phyloP scores from a whole-genome alignment of 2,113 vertebrate species.

The Urocynchramus pylzowi region DNA sequence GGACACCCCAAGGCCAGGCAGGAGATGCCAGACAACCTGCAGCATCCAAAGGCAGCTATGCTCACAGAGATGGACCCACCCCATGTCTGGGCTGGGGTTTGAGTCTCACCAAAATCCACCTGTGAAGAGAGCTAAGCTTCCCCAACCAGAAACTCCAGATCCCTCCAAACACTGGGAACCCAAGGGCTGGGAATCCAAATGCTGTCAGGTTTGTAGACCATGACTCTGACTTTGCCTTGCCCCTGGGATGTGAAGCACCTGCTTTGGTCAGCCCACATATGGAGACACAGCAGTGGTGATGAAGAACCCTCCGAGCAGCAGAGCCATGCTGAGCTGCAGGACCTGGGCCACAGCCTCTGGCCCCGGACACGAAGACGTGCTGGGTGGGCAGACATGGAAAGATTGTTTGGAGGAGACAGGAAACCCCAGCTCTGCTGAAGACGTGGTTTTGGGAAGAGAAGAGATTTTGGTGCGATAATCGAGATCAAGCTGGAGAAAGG shows the following conservation, averaged over 20 bases:
- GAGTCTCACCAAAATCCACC: neutral
- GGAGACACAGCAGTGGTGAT: neutral
- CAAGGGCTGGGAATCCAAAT: neutral
- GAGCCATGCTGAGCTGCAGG: neutral
- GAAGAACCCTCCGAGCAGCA: neutral
- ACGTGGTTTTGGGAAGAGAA: neutral
- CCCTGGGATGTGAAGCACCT: neutral
- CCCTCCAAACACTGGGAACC: neutral
- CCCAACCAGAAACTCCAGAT: neutral
- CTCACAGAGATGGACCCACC: neutral
- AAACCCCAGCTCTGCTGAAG: neutral
- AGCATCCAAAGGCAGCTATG: neutral
- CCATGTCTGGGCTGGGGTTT: neutral
- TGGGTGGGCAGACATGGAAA: neutral
- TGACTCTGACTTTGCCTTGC: neutral
- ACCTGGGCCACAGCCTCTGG: neutral
- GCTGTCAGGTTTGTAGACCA: neutral
- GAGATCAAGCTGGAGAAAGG: neutral
- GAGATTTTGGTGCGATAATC: neutral
- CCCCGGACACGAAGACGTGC: accelerated
- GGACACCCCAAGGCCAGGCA: neutral
- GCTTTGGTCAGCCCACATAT: neutral
- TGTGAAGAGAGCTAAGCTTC: neutral
- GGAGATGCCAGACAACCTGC: neutral
- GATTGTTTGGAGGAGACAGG: neutral